Evolutionary conservation across 2,797 vertebrate genomes (phyloP).

Genomic region (Dryobates pubescens): DNA sequence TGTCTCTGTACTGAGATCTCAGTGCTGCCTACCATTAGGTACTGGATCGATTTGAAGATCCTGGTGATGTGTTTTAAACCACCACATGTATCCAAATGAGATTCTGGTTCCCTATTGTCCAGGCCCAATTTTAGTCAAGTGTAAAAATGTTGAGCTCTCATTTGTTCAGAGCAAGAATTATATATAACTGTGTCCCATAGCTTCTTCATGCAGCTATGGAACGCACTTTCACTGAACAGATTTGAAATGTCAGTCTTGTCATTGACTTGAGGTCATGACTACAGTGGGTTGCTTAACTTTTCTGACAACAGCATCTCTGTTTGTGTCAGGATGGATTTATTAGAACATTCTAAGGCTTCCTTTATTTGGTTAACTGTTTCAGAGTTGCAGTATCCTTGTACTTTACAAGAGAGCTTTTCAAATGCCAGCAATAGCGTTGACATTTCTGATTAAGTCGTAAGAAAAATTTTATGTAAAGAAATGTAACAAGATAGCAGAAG

Average conservation of each 20-base stretch:
- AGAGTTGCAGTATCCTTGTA: neutral
- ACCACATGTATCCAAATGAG: conserved; percentile 78
- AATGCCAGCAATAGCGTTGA: neutral
- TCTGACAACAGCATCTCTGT: neutral
- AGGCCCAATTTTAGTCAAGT: conserved; percentile 71
- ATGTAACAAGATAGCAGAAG: neutral
- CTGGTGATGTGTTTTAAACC: conserved; percentile 72
- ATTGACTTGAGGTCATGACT: conserved; percentile 69
- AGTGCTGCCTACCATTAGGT: conserved; percentile 47
- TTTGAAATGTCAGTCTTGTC: conserved; percentile 59
- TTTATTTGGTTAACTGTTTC: neutral
- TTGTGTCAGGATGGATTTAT: conserved; percentile 32
- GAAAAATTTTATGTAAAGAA: neutral
- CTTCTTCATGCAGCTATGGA: conserved; percentile 55
- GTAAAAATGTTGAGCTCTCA: conserved; percentile 71
- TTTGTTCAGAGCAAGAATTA: conserved; percentile 63
- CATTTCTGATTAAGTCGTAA: neutral
- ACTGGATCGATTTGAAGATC: conserved; percentile 63
- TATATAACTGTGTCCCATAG: conserved; percentile 60
- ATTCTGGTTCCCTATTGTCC: conserved; percentile 76
- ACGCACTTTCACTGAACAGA: conserved; percentile 60
- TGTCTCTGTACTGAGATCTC: conserved; percentile 46
- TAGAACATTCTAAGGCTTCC: neutral
- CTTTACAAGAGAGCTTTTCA: neutral
- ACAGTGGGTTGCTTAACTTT: conserved; percentile 65